Base-by-base conservation (phyloP, 1,140 invertebrate genomes). In the Cydia fagiglandana region DNA sequence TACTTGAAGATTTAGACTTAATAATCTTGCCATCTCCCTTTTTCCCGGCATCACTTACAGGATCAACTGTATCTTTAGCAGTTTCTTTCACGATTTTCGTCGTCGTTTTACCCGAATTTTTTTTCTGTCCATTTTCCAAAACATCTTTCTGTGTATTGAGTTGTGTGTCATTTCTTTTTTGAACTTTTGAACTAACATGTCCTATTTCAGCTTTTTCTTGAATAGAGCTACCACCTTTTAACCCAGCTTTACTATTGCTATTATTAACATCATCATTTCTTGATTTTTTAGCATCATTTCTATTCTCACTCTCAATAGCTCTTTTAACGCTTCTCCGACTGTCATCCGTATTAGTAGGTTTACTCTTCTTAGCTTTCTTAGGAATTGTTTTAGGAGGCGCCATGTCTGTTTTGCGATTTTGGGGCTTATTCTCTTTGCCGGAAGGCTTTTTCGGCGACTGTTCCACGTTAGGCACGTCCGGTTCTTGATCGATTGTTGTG, bases 381-480 rank as follows among this genome's bases (percentile, higher is more conserved):
- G 90, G 90, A 9, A 88, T 41, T 41, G 76, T 66, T 75, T 86
- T 91, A 4, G 90, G 90, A 4, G 90, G 90, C 0, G 87, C 90
- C 90, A 92, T 92, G 2, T 88, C 77, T 10, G 66, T 70, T 76
- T 88, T 84, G 9, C 74, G 76, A 64, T 85, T 80, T 76, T 76
- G 83, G 34, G 75, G 73, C 13, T 77, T 82, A 20, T 79, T 84
- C 17, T 74, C 53, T 74, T 74, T 74, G n/a, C n/a, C 50, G 9
- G 30, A 38, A 38, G 66, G 66, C 38, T 28, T 34, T 41, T 41
- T 70, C 12, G 66, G 66, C 5, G 66, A 70, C 0, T 56, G 9
- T 74, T 34, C 17, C n/a, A 73, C 20, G 10, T 68, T 64, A 3
- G 79, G 73, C 9, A 53, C 50, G 20, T 85, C 82, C 6, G 73